Conservation (phyloP, 2,113 vertebrate genomes). For the Colinus virginianus region DNA sequence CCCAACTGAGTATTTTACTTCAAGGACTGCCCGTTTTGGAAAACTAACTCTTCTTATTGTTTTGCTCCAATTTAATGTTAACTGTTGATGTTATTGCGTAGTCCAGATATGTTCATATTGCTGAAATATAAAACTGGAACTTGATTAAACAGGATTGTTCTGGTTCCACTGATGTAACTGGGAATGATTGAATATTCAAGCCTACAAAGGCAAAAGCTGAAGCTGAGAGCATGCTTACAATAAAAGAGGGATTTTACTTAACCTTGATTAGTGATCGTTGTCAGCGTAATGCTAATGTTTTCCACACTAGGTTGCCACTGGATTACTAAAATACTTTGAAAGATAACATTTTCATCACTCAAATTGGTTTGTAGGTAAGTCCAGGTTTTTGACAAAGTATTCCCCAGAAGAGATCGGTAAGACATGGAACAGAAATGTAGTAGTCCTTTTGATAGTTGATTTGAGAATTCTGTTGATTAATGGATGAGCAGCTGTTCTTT, state of each 20-base stretch:
- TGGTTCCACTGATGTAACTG: conserved; percentile 62
- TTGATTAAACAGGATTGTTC: conserved; percentile 56
- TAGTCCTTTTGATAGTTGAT: conserved; percentile 53
- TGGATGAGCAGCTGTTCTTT: conserved; percentile 75
- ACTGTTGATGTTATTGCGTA: conserved; percentile 73
- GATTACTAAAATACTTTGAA: conserved; percentile 59
- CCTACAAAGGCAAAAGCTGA: conserved; percentile 54
- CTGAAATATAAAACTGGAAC: conserved; percentile 65
- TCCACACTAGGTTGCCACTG: conserved; percentile 74
- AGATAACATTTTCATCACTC: conserved; percentile 52
- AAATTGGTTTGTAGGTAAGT: conserved; percentile 56
- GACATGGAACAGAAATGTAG: conserved; percentile 57
- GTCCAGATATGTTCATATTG: conserved; percentile 64
- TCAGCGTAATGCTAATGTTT: conserved; percentile 75
- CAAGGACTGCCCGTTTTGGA: conserved; percentile 71
- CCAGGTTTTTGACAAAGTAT: conserved; percentile 65
- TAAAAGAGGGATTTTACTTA: conserved; percentile 73
- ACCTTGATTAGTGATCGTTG: conserved; percentile 62
- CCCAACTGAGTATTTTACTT: conserved; percentile 75
- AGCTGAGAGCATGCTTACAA: conserved; percentile 68
- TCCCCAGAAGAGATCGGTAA: conserved; percentile 55
- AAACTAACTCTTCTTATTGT: conserved; percentile 67
- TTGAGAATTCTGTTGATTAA: conserved; percentile 52
- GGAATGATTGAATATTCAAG: conserved; percentile 60
- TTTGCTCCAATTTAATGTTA: conserved; percentile 75